Conservation (phyloP, 2,888 invertebrate species). For the Cheilosia impressa region DNA sequence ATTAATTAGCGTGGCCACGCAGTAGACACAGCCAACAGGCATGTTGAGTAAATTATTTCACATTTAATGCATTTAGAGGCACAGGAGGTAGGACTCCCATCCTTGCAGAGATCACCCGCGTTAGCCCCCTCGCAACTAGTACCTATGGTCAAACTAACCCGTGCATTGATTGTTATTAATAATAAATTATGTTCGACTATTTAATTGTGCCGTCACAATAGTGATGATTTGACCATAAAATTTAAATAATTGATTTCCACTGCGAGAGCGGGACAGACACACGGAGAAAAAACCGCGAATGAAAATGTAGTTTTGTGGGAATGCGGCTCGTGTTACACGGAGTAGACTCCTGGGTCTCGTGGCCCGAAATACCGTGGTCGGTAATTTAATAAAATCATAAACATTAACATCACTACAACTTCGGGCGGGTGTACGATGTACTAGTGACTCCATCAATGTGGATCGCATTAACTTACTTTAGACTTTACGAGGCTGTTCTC, state of each 20-base stretch:
- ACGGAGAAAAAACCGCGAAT: not conserved
- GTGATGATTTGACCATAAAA: conserved; percentile 47
- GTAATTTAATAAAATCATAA: conserved; percentile 68
- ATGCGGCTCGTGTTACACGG: not conserved
- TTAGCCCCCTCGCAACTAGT: not conserved
- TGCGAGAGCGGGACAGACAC: not conserved
- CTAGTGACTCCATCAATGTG: conserved; percentile 46
- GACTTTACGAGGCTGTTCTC: conserved; percentile 60
- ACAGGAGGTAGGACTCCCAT: not conserved
- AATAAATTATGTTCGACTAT: conserved; percentile 46
- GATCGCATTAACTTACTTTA: conserved; percentile 65
- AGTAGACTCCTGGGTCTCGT: not conserved
- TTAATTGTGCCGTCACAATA: conserved; percentile 26
- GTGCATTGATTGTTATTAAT: conserved; percentile 49
- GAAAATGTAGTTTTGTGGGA: not conserved
- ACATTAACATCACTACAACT: conserved; percentile 49
- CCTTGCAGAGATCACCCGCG: too few relatives aligned
- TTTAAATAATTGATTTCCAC: conserved; percentile 20
- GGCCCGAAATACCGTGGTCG: conserved; percentile 25
- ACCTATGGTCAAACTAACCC: conserved; percentile 28
- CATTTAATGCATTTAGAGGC: conserved; percentile 22
- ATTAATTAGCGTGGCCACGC: conserved; percentile 42
- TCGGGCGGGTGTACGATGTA: not conserved
- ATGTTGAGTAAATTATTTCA: conserved; percentile 41
- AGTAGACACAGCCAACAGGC: conserved; percentile 5